Evolutionary conservation across 2,888 invertebrate species (phyloP), one percentile per base, ranked within the genome.

Genomic region (Villa cingulata): DNA sequence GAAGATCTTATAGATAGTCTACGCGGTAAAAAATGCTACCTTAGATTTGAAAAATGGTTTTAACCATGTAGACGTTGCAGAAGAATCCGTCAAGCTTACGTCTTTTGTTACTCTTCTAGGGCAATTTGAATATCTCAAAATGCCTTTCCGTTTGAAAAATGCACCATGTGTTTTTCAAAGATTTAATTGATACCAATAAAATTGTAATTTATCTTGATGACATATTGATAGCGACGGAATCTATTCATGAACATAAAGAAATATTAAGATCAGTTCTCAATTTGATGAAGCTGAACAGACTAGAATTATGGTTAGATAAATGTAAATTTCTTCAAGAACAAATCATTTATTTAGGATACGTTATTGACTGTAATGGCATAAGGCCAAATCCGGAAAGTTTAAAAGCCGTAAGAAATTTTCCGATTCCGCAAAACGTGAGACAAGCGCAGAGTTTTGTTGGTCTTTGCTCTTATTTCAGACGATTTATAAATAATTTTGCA

Each of bases 401-500:
- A 9, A 43, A 39, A 18, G 37, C 42, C n/a, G 42, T 51, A 44
- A 34, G 29, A 16, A 18, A 44, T n/a, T 51, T 51, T 46, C 48
- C 39, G 18, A 5, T 46, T 2, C 59, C 57, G 6, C 49, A 43
- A 23, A 51, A 54, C 48, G 37, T 38, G 36, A 55, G 56, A 47
- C 51, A 54, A 16, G 32, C 61, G 12, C 57, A 46, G 40, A 48
- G 48, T 18, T 54, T 49, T 37, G 37, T 50, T 6, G 50, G 46
- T n/a, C n/a, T n/a, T n/a, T n/a, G n/a, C n/a, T n/a, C n/a, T n/a
- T n/a, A n/a, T n/a, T n/a, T n/a, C n/a, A 55, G 55, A 15, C 57
- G 54, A 48, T 61, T 58, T 47, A 57, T 62, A 29, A 55, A 56
- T 14, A 54, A 58, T 45, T 48, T 55, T 48, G n/a, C 48, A 20